These are phyloP conservation scores for Progne subis DNA, from an alignment of 2,113 vertebrate genomes.

Conservation along the genomic window DNA sequence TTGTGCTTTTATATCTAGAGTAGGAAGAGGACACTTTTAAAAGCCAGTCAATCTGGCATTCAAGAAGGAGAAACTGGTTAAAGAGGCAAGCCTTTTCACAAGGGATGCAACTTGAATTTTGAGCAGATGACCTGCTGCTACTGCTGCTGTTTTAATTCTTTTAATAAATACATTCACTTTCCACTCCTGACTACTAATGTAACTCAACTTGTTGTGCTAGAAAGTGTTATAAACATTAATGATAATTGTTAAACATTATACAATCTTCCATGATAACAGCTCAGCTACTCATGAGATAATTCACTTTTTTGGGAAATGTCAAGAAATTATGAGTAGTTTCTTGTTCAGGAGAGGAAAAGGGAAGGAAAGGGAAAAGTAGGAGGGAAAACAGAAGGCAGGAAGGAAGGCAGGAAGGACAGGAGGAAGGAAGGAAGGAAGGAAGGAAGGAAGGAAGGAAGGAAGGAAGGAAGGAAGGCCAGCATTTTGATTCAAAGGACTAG, in stretches of 20 bases:
- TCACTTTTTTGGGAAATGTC: not conserved
- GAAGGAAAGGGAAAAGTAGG: not conserved
- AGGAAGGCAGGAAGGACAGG: not conserved
- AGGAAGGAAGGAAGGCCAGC: not conserved
- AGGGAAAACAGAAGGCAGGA: not conserved
- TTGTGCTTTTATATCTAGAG: not conserved
- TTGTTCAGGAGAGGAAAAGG: not conserved
- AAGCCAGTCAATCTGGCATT: not conserved
- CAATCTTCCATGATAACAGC: not conserved
- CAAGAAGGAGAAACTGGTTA: not conserved
- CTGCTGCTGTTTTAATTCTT: not conserved
- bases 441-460: not conserved
- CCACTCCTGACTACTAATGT: not conserved
- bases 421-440: not conserved
- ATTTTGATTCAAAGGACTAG: not conserved
- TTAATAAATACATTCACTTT: not conserved
- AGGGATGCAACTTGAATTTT: not conserved
- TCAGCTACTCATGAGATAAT: not conserved
- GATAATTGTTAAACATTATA: not conserved
- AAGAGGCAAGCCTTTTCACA: not conserved
- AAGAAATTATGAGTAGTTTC: not conserved
- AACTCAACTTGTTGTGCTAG: not conserved
- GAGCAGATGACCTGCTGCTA: not conserved
- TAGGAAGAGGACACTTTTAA: not conserved
- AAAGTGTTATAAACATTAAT: constrained; percentile 23